A percentile compares a stretch with the other conserved stretches of the same genome.
Evolutionary conservation across 2,113 vertebrate genomes (phyloP).

Genomic region (Anolis carolinensis): DNA sequence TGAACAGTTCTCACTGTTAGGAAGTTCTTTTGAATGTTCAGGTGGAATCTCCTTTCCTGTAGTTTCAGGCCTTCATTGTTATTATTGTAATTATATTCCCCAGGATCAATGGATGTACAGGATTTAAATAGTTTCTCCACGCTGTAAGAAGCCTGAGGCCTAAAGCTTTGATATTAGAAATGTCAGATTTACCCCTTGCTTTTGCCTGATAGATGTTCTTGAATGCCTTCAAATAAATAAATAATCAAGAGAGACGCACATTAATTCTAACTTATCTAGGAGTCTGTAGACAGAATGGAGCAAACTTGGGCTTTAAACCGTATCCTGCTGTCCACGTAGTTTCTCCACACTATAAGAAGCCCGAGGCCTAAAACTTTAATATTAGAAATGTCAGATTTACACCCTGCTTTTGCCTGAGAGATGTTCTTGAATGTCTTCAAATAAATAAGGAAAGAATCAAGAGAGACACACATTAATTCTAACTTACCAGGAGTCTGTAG

Average conservation of each 20-base stretch:
- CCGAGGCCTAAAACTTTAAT: too few relatives aligned
- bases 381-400: too few relatives aligned
- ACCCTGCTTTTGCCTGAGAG: too few relatives aligned
- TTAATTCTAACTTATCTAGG: conserved; percentile 57
- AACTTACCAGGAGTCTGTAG: conserved; percentile 53
- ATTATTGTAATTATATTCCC: not conserved
- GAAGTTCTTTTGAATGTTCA: too few relatives aligned
- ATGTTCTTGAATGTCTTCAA: not conserved
- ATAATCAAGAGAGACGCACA: not conserved
- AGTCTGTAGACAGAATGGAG: not conserved
- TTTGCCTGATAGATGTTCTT: not conserved
- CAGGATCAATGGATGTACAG: not conserved
- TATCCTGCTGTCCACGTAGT: not conserved
- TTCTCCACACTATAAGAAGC: too few relatives aligned
- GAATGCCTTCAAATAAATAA: not conserved
- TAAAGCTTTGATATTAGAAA: not conserved
- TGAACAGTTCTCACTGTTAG: too few relatives aligned
- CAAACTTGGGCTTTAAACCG: not conserved
- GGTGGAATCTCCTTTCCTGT: too few relatives aligned
- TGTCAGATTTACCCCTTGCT: too few relatives aligned
- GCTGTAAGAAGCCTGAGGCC: not conserved
- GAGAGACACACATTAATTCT: conserved; percentile 2
- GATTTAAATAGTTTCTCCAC: not conserved
- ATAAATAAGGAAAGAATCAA: not conserved
- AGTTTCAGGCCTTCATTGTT: too few relatives aligned